These are phyloP conservation scores for Pachypeltis micranthus DNA, from an alignment of 1,140 invertebrate genomes.

Conservation along the genomic window DNA sequence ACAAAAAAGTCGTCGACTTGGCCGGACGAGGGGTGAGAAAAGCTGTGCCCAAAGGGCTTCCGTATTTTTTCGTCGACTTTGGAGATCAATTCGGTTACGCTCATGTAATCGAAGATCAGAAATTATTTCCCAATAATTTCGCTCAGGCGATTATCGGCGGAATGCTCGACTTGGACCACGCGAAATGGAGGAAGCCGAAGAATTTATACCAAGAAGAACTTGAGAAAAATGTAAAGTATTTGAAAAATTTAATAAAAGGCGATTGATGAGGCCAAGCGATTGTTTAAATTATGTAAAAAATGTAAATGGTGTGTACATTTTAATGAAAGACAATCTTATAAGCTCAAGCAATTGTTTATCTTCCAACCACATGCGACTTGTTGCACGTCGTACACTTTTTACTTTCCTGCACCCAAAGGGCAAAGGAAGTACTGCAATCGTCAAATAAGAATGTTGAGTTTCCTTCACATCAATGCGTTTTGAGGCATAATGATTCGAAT, in stretches of 20 bases:
- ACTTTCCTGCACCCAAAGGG: too few species aligned
- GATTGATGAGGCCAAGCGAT: too few species aligned
- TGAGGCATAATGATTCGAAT: too few species aligned
- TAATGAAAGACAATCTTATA: too few species aligned
- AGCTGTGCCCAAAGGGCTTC: conserved; percentile 82
- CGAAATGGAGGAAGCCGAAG: conserved; percentile 68
- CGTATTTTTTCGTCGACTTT: conserved; percentile 91
- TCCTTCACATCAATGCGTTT: too few species aligned
- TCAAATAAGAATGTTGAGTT: too few species aligned
- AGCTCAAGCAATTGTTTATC: too few species aligned
- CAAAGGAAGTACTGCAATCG: too few species aligned
- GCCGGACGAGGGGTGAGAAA: conserved; percentile 54
- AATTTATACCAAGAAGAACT: conserved; percentile 21
- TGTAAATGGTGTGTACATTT: too few species aligned
- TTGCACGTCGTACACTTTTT: too few species aligned
- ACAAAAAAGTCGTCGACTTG: conserved; percentile 88
- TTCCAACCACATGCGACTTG: too few species aligned
- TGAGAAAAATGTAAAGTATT: conserved; percentile 49
- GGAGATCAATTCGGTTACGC: conserved; percentile 81
- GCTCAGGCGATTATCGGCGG: conserved; percentile 91
- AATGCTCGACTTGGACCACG: conserved; percentile 78
- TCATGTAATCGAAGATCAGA: conserved; percentile 91
- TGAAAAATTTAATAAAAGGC: not conserved
- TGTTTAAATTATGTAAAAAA: too few species aligned
- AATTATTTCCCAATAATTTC: conserved; percentile 78